Evolutionary conservation across 2,113 vertebrate species (phyloP), one percentile per base, ranked within the genome.

Genomic region (Mastomys coucha): DNA sequence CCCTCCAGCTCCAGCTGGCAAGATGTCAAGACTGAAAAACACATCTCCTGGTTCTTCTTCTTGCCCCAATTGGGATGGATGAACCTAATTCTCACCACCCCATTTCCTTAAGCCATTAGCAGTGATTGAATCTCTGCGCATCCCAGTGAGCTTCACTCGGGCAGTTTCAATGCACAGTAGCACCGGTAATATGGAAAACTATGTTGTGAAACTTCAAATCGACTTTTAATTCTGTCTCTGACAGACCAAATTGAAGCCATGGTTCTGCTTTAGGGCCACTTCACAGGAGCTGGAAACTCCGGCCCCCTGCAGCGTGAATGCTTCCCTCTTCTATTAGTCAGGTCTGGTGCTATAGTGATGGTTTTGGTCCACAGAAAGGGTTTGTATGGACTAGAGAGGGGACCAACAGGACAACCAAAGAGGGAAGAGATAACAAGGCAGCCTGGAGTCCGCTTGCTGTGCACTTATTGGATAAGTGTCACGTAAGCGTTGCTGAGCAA

Each of bases 151-250:
- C 95, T 70, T 94, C 96, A 94, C 77, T 26, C 76, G 89, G 96
- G 95, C 22, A 0, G 91, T 96, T 96, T 91, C 88, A 94, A 97
- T 94, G 96, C 98, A 91, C 94, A 96, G 91, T 31, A 77, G 97
- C 95, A 91, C 96, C 78, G 56, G 1, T 97, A 97, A 98, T 98
- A 94, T 80, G 96, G 91, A 92, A 95, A 97, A 98, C 97, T 95
- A 98, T 97, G 97, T 98, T 97, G 96, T 98, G 98, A 98, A 97
- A 98, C 95, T 98, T 97, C 96, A 98, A 97, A 98, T 98, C 97
- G 96, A 93, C 92, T 96, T 97, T 97, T 98, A 98, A 98, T 98
- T 98, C 82, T 78, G 80, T 96, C 96, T 97, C 87, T 96, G 92
- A 97, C 97, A 97, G 92, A 89, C 39, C 91, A 95, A 97, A 97